Percentiles rank a stretch among this genome's conserved stretches.
phyloP scores from a whole-genome alignment of 2,888 invertebrate genomes.

The Drosophila kanekoi region DNA sequence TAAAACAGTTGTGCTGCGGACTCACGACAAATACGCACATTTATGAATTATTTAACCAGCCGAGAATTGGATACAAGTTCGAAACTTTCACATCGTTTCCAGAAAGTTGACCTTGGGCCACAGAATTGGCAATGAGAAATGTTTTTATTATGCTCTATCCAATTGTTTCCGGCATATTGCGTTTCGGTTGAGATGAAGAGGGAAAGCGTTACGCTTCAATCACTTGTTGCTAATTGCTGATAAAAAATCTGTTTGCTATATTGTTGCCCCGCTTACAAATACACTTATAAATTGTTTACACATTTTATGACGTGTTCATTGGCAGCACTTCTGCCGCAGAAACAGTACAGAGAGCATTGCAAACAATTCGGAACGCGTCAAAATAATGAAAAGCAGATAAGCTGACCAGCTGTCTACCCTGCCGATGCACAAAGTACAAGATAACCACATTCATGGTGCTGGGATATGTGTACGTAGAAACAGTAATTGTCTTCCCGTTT shows the following conservation, averaged over 20 bases:
- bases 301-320: constrained; percentile 29
- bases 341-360: neutral
- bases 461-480: constrained; percentile 20
- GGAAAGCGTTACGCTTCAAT: constrained; percentile 7
- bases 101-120: constrained; percentile 19
- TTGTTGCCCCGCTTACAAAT: neutral
- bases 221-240: constrained; percentile 58
- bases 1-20: constrained; percentile 38
- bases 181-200: neutral
- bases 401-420: constrained; percentile 1
- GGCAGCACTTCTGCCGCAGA: constrained; percentile 1
- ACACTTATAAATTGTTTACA: constrained; percentile 1
- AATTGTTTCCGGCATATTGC: constrained; percentile 26
- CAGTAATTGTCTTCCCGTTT: constrained; percentile 17
- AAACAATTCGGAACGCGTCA: constrained; percentile 11
- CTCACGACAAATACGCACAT: constrained; percentile 9
- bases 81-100: constrained; percentile 3
- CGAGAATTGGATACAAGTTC: constrained; percentile 23
- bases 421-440: constrained; percentile 7
- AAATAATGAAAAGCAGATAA: constrained; percentile 41
- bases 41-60: constrained; percentile 15
- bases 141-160: constrained; percentile 1
- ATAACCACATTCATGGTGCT: constrained; percentile 5
- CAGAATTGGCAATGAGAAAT: neutral
- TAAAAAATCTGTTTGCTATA: constrained; percentile 40